Evolutionary conservation across 1,140 invertebrate species (phyloP).

Genomic region (Agraylea sexmaculata): DNA sequence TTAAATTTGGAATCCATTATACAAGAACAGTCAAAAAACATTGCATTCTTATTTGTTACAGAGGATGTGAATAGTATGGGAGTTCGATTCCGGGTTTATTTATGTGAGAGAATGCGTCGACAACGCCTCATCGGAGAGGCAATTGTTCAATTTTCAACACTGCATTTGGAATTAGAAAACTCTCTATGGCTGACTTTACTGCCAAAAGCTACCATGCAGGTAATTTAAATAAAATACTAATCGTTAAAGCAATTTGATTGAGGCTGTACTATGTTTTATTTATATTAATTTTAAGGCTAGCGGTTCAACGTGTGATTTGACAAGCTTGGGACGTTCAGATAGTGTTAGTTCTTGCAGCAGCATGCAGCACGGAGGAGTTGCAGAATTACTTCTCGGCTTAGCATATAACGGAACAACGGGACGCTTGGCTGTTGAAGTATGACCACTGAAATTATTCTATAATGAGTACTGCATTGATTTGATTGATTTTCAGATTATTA

Average conservation of each 20-base stretch:
- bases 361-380: constrained; percentile 76
- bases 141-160: constrained; percentile 72
- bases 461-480: constrained; percentile 8
- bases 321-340: constrained; percentile 79
- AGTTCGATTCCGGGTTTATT: constrained; percentile 79
- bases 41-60: constrained; percentile 23
- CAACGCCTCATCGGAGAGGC: constrained; percentile 86
- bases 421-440: constrained; percentile 79
- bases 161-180: constrained; percentile 80
- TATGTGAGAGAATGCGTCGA: constrained; percentile 77
- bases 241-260: constrained; percentile 21
- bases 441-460: background rate
- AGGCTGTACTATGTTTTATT: constrained; percentile 1
- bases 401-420: constrained; percentile 90
- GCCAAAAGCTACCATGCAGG: constrained; percentile 67
- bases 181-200: constrained; percentile 80
- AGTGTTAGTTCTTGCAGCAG: constrained; percentile 88
- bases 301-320: constrained; percentile 45
- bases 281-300: constrained; percentile 24
- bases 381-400: constrained; percentile 77
- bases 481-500: constrained; percentile 44
- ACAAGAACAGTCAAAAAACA: background rate
- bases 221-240: constrained; percentile 26
- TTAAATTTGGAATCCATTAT: background rate
- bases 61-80: constrained; percentile 89